Conservation (phyloP, 1,140 invertebrate genomes). For the Hirudo medicinalis region DNA sequence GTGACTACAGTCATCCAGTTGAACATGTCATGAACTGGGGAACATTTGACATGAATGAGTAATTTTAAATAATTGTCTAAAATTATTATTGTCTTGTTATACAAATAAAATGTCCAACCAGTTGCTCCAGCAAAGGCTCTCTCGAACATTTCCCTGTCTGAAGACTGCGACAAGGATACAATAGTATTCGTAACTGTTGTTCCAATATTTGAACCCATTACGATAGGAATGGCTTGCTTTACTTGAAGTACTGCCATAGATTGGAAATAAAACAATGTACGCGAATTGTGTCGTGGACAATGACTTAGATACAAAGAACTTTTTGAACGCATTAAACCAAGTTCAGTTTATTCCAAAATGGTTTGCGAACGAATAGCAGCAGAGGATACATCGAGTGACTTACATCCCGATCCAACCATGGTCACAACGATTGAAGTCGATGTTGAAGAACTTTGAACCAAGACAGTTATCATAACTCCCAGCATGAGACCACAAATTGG, state of each 20-base stretch:
- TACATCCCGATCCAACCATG: constrained; percentile 48
- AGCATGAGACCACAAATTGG: constrained; percentile 48
- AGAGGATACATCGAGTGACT: no score
- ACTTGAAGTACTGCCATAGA: constrained; percentile 39
- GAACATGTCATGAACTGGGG: constrained; percentile 49
- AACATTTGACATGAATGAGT: no score
- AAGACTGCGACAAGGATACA: constrained; percentile 40
- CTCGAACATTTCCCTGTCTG: constrained; percentile 44
- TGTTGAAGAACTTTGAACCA: constrained; percentile 51
- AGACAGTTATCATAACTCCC: constrained; percentile 49
- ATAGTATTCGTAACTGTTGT: constrained; percentile 48
- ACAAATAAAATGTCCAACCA: constrained; percentile 27
- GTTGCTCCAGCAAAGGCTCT: constrained; percentile 49
- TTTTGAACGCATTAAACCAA: no score
- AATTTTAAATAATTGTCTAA: no score
- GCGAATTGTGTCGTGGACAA: no score
- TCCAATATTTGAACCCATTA: constrained; percentile 49
- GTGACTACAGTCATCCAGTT: constrained; percentile 47
- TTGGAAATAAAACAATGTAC: constrained; percentile 14
- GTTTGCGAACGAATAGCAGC: no score
- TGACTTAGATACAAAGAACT: no score
- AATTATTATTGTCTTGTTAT: no score
- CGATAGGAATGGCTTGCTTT: constrained; percentile 45
- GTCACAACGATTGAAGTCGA: constrained; percentile 51
- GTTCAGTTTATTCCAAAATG: no score